Percentiles rank a stretch among this genome's conserved stretches.
Conservation (phyloP, 1,140 invertebrate species). For the Drosophila subobscura region DNA sequence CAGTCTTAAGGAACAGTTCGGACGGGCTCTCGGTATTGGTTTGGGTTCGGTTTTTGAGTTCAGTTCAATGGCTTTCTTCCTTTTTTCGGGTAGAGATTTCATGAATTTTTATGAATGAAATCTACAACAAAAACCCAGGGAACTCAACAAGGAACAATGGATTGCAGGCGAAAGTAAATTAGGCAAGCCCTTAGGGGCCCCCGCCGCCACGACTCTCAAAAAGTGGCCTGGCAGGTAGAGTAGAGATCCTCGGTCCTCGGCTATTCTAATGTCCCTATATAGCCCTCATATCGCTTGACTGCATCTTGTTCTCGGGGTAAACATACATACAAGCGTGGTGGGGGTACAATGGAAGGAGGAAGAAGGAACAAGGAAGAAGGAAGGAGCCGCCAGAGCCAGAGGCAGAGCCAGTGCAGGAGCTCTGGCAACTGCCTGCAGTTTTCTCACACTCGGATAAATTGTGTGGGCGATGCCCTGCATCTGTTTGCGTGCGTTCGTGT, state of each 20-base stretch:
- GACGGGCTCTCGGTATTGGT: constrained; percentile 33
- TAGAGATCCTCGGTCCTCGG: constrained; percentile 34
- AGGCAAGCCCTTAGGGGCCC: constrained; percentile 59
- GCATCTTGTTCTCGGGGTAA: constrained; percentile 60
- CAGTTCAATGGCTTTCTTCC: constrained; percentile 48
- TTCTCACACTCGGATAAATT: constrained; percentile 68
- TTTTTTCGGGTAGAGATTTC: constrained; percentile 47
- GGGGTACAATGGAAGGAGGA: neutral
- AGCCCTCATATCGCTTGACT: constrained; percentile 61
- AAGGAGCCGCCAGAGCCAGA: constrained; percentile 12
- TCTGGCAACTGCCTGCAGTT: constrained; percentile 55
- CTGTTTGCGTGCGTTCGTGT: constrained; percentile 26
- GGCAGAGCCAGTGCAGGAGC: constrained; percentile 13
- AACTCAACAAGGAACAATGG: constrained; percentile 40
- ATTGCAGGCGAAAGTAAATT: constrained; percentile 72
- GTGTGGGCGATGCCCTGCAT: constrained; percentile 58
- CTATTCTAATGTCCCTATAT: constrained; percentile 70
- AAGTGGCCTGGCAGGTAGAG: constrained; percentile 74
- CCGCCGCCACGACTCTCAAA: constrained; percentile 16
- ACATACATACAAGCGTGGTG: constrained; percentile 13
- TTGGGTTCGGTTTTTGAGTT: constrained; percentile 23
- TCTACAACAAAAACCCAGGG: constrained; percentile 14
- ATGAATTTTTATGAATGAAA: constrained; percentile 69
- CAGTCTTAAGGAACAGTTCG: constrained; percentile 15
- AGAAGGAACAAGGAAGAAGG: constrained; percentile 37